Evolutionary conservation across 2,888 invertebrate genomes (phyloP), one percentile per base, ranked within the genome.

Genomic region (Phorcus lineatus): DNA sequence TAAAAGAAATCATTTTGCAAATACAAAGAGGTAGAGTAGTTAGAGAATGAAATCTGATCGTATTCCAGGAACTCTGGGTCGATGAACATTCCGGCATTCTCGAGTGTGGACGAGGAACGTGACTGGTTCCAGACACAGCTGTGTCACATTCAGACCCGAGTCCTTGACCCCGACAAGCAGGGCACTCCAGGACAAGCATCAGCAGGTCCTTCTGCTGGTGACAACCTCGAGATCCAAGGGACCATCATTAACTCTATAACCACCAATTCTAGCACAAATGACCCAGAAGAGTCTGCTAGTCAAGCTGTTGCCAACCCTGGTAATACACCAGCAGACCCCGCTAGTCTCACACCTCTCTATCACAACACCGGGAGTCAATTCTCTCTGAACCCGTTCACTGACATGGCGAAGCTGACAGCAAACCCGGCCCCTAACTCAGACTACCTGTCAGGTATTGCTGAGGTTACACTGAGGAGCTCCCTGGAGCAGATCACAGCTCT

Each of bases 101-200:
- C 62, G 28, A 62, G 62, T 62, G 62, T 62, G 1, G 62, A 62
- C 28, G 62, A 62, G 62, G 62, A 62, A 24, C 62, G 62, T 24
- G 62, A 62, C 62, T 62, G 62, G 62, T 62, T 62, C 62, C 62
- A 62, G 62, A 62, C 62, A 28, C 62, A 62, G 11, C 62, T 62
- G 28, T 62, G 62, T 28, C 19, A 28, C 24, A 24, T 62, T 17
- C 62, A 62, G 62, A 62, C 62, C 28, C 62, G 62, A 2, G 62
- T 62, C 28, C 16, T 28, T 13, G 62, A 62, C 62, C 47, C 47
- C 47, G 11, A 13, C 47, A 47, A 47, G 11, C 47, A 6, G 47
- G 47, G 47, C 47, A 13, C 62, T 16, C n/a, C 16, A 16, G 16
- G 28, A 17, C 62, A 62, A 62, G 28, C 62, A 24, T 3, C 2